Evolutionary conservation across 2,888 invertebrate genomes (phyloP).

Genomic region (Xanthorhoe spadicearia): DNA sequence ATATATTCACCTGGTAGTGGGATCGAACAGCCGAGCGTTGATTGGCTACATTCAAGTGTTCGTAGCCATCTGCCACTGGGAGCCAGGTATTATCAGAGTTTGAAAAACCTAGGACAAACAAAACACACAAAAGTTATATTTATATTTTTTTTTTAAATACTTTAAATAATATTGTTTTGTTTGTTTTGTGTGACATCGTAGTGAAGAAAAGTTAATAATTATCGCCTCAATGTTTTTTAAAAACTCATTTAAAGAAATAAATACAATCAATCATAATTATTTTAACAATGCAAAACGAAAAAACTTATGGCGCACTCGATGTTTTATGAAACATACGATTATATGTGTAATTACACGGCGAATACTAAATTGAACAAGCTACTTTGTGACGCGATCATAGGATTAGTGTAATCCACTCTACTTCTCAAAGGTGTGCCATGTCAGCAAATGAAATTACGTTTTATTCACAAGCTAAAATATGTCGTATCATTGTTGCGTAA

Average conservation of each 20-base stretch:
- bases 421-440: conserved; percentile 23
- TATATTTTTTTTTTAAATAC: too few relatives aligned
- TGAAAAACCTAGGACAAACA: conserved; percentile 83
- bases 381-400: conserved; percentile 48
- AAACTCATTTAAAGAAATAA: too few relatives aligned
- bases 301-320: background rate
- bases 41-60: conserved; percentile 81
- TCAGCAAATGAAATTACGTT: conserved; percentile 21
- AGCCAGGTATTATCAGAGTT: conserved; percentile 85
- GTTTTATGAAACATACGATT: background rate
- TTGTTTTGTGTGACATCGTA: too few relatives aligned
- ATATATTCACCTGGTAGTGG: conserved; percentile 71
- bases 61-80: conserved; percentile 86
- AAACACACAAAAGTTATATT: too few relatives aligned
- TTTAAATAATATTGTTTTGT: too few relatives aligned
- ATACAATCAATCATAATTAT: too few relatives aligned
- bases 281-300: too few relatives aligned
- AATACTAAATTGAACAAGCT: conserved; percentile 39
- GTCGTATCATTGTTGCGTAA: background rate
- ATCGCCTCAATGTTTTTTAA: too few relatives aligned
- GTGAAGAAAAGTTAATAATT: too few relatives aligned
- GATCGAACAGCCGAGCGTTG: conserved; percentile 81
- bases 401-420: conserved; percentile 41
- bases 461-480: conserved; percentile 3
- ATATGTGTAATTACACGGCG: conserved; percentile 30